Conservation (phyloP, 2,888 invertebrate genomes). For the Limnephilus lunatus region DNA sequence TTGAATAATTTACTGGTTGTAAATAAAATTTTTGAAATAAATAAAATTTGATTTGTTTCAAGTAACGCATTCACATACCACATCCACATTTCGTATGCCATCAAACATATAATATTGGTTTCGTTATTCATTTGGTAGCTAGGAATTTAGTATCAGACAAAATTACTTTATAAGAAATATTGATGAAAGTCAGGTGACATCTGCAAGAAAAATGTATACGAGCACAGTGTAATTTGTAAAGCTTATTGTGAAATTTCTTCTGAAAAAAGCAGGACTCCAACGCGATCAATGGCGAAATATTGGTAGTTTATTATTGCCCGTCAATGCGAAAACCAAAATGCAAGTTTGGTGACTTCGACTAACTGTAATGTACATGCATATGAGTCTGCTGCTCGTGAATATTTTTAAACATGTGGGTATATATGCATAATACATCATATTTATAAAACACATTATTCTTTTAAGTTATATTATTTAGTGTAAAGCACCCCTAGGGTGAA, state of each 20-base stretch:
- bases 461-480: too few relatives aligned
- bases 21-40: not conserved
- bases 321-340: not conserved
- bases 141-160: not conserved
- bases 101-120: not conserved
- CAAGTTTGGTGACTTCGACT: not conserved
- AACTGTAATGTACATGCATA: not conserved
- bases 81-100: too few relatives aligned
- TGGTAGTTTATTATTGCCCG: too few relatives aligned
- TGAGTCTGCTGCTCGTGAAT: too few relatives aligned
- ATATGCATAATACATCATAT: too few relatives aligned
- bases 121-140: not conserved
- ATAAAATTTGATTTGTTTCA: not conserved
- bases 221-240: not conserved
- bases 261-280: not conserved
- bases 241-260: not conserved
- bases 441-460: too few relatives aligned
- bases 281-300: not conserved
- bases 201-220: not conserved
- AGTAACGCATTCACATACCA: not conserved
- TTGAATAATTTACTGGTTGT: not conserved
- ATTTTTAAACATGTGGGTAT: too few relatives aligned
- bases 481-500: too few relatives aligned
- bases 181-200: not conserved
- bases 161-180: not conserved